Evolutionary conservation across 2,113 vertebrate species (phyloP).

Genomic region (Sula dactylatra): DNA sequence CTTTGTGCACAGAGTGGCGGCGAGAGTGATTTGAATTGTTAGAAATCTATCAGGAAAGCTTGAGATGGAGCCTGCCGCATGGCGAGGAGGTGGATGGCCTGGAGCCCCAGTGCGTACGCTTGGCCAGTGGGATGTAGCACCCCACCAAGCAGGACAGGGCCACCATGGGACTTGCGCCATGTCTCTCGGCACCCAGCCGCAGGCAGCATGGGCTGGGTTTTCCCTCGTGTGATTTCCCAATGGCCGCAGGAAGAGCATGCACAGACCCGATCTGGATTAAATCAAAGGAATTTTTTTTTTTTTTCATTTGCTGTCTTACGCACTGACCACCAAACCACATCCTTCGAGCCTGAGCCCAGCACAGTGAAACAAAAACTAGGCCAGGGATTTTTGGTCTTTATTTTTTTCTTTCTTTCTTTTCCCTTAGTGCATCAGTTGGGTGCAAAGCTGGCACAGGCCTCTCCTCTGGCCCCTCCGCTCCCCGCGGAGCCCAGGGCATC

Average conservation of each 20-base stretch:
- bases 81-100: not conserved
- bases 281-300: conserved; percentile 45
- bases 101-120: not conserved
- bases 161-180: rapidly evolving
- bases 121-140: rapidly evolving
- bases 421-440: not conserved
- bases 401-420: not conserved
- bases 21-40: not conserved
- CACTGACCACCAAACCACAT: conserved; percentile 69
- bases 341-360: conserved; percentile 39
- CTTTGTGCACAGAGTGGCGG: not conserved
- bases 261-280: not conserved
- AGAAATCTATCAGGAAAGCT: not conserved
- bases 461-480: not conserved
- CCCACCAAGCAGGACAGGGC: not conserved
- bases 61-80: rapidly evolving
- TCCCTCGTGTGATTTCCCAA: conserved; percentile 30
- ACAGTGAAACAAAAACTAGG: conserved; percentile 64
- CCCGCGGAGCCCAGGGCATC: not conserved
- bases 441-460: not conserved
- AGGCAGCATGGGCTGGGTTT: conserved; percentile 3
- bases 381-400: conserved; percentile 1
- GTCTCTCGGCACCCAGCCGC: not conserved
- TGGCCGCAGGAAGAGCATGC: conserved; percentile 6
- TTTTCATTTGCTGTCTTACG: not conserved